A percentile compares a stretch with the other conserved stretches of the same genome.
Conservation (phyloP, 2,113 vertebrate genomes). For the Sinosuthora webbiana region DNA sequence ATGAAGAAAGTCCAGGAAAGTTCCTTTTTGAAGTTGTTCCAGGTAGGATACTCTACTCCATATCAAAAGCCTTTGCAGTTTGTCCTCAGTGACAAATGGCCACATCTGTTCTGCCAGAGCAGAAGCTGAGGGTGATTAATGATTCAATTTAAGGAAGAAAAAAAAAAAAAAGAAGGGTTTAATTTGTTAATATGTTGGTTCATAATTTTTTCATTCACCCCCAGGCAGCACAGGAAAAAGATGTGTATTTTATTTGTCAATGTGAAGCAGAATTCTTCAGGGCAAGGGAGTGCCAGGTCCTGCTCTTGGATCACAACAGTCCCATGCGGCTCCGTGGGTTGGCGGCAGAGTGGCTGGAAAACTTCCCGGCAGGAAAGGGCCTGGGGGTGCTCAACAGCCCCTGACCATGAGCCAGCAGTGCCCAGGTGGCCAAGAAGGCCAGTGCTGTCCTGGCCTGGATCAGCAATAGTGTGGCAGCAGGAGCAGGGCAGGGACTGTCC, state of each 20-base stretch:
- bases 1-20: slow-evolving; percentile 90
- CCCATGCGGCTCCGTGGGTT: accelerated
- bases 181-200: background rate
- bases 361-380: accelerated
- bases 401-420: background rate
- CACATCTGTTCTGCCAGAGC: background rate
- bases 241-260: background rate
- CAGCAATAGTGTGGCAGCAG: background rate
- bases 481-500: background rate
- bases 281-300: background rate
- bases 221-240: background rate
- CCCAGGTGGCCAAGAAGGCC: background rate
- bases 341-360: background rate
- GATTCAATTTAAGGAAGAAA: background rate
- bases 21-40: slow-evolving; percentile 96
- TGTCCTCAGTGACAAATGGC: slow-evolving; percentile 13
- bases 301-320: background rate
- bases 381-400: background rate
- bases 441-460: background rate
- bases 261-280: background rate
- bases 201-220: background rate
- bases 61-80: background rate
- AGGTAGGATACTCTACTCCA: slow-evolving; percentile 79
- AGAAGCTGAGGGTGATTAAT: slow-evolving; percentile 36
- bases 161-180: background rate